phyloP scores from a whole-genome alignment of 2,113 vertebrate species.

The Alces alces region DNA sequence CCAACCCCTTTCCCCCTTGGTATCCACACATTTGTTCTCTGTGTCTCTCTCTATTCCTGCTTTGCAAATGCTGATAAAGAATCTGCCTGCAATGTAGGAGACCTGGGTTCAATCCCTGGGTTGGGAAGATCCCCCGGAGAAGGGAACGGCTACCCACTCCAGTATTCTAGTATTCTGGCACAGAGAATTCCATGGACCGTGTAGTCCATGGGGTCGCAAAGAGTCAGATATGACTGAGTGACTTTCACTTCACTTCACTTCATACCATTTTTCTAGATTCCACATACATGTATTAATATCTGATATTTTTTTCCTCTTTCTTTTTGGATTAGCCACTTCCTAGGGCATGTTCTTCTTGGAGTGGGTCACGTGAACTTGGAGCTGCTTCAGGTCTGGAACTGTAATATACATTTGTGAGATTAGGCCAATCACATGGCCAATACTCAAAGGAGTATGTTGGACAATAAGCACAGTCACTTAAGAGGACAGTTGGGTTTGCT shows the following conservation, averaged over 20 bases:
- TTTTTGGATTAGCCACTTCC: not conserved
- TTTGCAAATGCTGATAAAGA: not conserved
- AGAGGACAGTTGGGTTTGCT: not conserved
- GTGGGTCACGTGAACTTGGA: not conserved
- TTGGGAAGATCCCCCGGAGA: not conserved
- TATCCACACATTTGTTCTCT: not conserved
- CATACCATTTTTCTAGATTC: not conserved
- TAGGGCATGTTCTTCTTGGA: too few relatives aligned
- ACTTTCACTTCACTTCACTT: not conserved
- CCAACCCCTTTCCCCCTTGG: not conserved
- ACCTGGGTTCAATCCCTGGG: not conserved
- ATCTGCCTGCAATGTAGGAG: not conserved
- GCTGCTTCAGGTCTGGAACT: not conserved
- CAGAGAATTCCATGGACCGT: not conserved
- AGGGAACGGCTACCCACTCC: rapidly evolving
- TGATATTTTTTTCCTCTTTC: not conserved
- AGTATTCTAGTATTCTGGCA: not conserved
- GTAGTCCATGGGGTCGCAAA: not conserved
- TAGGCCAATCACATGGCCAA: not conserved
- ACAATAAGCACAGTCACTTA: not conserved
- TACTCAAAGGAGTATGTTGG: not conserved
- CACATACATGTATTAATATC: not conserved
- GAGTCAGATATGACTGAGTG: not conserved
- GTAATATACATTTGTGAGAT: not conserved
- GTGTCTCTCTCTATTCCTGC: not conserved